Percentiles rank a stretch among this genome's conserved stretches.
Conservation (phyloP, 2,113 vertebrate species). For the Gorilla gorilla region DNA sequence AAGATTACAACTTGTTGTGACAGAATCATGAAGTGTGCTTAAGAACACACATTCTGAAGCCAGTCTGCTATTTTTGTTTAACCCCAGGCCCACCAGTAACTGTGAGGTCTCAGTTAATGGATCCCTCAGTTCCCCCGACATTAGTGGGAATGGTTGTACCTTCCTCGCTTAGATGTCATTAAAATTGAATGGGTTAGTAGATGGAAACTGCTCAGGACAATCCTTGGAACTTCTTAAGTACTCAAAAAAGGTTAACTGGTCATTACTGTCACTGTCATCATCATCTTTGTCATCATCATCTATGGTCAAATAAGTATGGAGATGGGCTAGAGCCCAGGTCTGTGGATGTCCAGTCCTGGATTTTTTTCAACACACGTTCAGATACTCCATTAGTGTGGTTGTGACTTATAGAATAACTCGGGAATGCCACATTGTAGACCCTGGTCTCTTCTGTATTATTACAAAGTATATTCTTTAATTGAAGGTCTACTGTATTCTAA, state of each 20-base stretch:
- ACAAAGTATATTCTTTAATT: background rate
- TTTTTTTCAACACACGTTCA: background rate
- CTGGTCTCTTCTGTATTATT: background rate
- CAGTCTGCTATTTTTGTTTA: fast-evolving
- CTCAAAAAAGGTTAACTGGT: background rate
- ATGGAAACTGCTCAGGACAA: background rate
- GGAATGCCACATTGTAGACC: background rate
- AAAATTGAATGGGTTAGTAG: fast-evolving
- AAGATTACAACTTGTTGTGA: background rate
- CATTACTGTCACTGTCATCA: fast-evolving
- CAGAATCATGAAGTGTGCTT: background rate
- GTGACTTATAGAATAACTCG: background rate
- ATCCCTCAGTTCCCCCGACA: fast-evolving
- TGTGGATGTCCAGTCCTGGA: background rate
- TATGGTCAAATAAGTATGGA: fast-evolving
- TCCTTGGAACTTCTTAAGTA: background rate
- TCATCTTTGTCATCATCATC: fast-evolving
- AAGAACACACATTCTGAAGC: background rate
- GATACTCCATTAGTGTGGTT: background rate
- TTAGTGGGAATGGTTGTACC: fast-evolving
- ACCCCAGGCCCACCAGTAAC: fast-evolving
- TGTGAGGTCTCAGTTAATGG: background rate
- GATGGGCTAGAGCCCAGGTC: background rate
- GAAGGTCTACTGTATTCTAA: background rate
- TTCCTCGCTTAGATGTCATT: background rate